Base-by-base conservation (phyloP, 1,140 invertebrate genomes). In the Drosophila nebulosa region DNA sequence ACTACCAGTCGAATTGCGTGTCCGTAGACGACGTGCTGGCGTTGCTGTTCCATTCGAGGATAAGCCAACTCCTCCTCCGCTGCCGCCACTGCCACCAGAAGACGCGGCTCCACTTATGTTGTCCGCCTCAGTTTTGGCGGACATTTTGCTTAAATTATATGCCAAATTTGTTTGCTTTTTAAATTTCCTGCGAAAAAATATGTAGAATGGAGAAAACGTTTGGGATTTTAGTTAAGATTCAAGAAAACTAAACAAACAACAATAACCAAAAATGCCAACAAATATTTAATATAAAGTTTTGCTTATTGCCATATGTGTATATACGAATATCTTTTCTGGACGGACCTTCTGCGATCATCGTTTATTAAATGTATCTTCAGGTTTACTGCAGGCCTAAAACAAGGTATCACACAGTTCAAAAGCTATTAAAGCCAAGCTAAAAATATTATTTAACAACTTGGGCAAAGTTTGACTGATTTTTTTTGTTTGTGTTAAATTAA, bases 1-100 rank as follows among this genome's bases (percentile, higher is more conserved):
- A 55, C 77, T 71, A 12, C 81, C 77, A 0, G 89, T 90, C 3
- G 89, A 90, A 51, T 89, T 89, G n/a, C 89, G 74, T 26, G 89
- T 90, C 58, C 89, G 85, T 14, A 90, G 60, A n/a, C 89, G 89
- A 46, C 89, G 77, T 5, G 89, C 89, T 27, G 89, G 84, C 9
- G 89, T 90, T 24, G 70, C 61, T 27, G 69, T 80, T 35, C 81
- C 89, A 55, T 83, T 86, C 4, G 76, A 61, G 16, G 69, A 64
- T 21, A 60, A 61, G 4, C 9, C 30, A 3, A 10, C 30, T 32
- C 30, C 69, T n/a, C 14, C 51, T n/a, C 16, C 68, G 55, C 60
- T 7, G 12, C 52, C 36, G 35, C 65, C 64, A 9, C 52, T 51
- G n/a, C 68, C 66, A 18, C 74, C 78, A 30, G 64, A 70, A 3